These are phyloP conservation scores for Agrochola lychnidis DNA, from an alignment of 2,888 invertebrate genomes.

Conservation along the genomic window DNA sequence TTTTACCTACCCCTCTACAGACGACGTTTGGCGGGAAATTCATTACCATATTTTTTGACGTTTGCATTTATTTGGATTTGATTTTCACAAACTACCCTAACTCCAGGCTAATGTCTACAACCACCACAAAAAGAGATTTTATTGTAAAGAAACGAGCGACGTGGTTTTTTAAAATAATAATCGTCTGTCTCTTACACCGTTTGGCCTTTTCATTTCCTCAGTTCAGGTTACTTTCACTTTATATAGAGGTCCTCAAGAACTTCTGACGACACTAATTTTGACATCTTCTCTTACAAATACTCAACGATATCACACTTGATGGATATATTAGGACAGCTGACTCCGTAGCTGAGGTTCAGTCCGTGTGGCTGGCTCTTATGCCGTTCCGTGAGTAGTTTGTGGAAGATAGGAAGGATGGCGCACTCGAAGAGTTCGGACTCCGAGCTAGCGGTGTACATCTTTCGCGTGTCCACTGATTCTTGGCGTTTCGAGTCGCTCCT, in stretches of 20 bases:
- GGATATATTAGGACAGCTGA: conserved; percentile 98
- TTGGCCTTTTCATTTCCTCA: conserved; percentile 3
- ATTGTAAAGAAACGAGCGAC: neutral
- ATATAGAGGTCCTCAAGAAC: neutral
- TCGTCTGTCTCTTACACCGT: neutral
- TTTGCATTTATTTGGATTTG: neutral
- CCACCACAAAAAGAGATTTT: neutral
- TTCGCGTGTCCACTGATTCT: conserved; percentile 83
- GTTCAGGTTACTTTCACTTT: neutral
- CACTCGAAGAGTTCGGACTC: conserved; percentile 96
- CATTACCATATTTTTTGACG: conserved; percentile 1
- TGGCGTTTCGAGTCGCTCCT: conserved; percentile 86
- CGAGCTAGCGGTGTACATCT: conserved; percentile 95
- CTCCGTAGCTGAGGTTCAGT: conserved; percentile 93
- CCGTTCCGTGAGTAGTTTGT: conserved; percentile 96
- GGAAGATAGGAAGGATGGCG: conserved; percentile 97
- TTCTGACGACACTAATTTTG: neutral
- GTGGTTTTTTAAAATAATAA: neutral
- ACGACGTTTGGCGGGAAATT: conserved; percentile 21
- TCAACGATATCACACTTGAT: conserved; percentile 99
- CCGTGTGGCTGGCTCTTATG: conserved; percentile 93
- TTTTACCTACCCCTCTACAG: conserved; percentile 19
- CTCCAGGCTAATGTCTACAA: conserved; percentile 18
- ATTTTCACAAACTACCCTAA: conserved; percentile 1
- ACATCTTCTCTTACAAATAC: conserved; percentile 92